Base-by-base conservation (phyloP, 2,113 vertebrate genomes). In the Carettochelys insculpta region DNA sequence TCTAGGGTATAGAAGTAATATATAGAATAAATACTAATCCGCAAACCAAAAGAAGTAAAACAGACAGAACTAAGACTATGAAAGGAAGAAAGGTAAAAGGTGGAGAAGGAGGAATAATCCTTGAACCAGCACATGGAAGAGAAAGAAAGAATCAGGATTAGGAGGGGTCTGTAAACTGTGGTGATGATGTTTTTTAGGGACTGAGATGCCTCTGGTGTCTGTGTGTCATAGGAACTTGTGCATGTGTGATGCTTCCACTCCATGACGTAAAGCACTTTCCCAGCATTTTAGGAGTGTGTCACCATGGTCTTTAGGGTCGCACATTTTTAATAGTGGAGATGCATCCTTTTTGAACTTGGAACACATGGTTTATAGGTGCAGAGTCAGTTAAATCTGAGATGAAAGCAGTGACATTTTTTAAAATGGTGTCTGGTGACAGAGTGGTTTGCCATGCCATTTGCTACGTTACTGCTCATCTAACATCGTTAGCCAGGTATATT, bases 391-490 rank as follows among this genome's bases (percentile, higher is more conserved):
- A 91, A 68, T 41, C 71, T 85, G 47, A 82, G 48, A 89, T 80
- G 91, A 89, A 95, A 95, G 34, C 79, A 83, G 77, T 78, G 86
- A 89, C 1, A 1, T 91, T 89, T 91, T 94, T 93, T 95, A 68
- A 82, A 86, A 77, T 90, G 92, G 91, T 91, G 88, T 77, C 84
- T 92, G 84, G 73, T 92, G 86, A 68, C 85, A 90, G 88, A 80
- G 77, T 92, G 93, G 95, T 90, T 93, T 93, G 91, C 89, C 95
- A 51, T 68, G 83, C 78, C 95, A 94, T 96, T 95, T 94, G 77
- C 94, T 91, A 96, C 88, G 95, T 85, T 88, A 93, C 38, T 95
- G 92, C 91, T 94, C 86, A 82, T 93, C 91, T 95, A 95, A 96
- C 95, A 96, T 91, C 94, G 90, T 93, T 96, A 95, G 90, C 88